Percentiles rank a stretch among this genome's conserved stretches.
phyloP scores from a whole-genome alignment of 1,140 invertebrate species.

The Heliconius nattereri region DNA sequence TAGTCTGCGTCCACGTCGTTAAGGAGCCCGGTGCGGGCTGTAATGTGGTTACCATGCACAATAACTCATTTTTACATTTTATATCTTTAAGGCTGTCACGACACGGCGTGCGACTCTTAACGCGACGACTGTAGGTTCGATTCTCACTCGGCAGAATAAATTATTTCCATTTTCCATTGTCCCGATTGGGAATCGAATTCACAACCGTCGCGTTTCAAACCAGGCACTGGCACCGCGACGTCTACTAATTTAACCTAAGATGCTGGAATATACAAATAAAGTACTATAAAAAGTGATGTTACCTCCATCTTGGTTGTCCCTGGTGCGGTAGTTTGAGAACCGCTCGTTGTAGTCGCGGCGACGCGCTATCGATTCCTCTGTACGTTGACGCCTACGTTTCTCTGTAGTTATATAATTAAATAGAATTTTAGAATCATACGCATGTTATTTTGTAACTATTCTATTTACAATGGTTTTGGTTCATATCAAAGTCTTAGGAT shows the following conservation, averaged over 20 bases:
- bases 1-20: conserved; percentile 79
- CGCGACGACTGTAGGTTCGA: too few relatives aligned
- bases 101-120: background rate
- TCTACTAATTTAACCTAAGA: too few relatives aligned
- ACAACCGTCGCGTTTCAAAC: too few relatives aligned
- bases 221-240: too few relatives aligned
- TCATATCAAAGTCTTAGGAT: too few relatives aligned
- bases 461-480: too few relatives aligned
- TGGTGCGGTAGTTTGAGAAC: conserved; percentile 79
- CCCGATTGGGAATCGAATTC: too few relatives aligned
- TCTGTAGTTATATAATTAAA: conserved; percentile 77
- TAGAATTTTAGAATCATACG: too few relatives aligned
- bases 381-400: conserved; percentile 89
- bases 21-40: conserved; percentile 80
- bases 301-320: conserved; percentile 78
- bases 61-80: conserved; percentile 56
- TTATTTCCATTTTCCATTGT: too few relatives aligned
- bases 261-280: conserved; percentile 6
- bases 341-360: conserved; percentile 87
- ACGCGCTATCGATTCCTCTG: conserved; percentile 88
- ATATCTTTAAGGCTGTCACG: background rate
- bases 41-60: conserved; percentile 72
- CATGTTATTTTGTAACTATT: too few relatives aligned
- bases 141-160: too few relatives aligned
- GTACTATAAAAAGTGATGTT: conserved; percentile 48